Conservation (phyloP, 2,797 vertebrate species). For the Sebastes taczanowskii region DNA sequence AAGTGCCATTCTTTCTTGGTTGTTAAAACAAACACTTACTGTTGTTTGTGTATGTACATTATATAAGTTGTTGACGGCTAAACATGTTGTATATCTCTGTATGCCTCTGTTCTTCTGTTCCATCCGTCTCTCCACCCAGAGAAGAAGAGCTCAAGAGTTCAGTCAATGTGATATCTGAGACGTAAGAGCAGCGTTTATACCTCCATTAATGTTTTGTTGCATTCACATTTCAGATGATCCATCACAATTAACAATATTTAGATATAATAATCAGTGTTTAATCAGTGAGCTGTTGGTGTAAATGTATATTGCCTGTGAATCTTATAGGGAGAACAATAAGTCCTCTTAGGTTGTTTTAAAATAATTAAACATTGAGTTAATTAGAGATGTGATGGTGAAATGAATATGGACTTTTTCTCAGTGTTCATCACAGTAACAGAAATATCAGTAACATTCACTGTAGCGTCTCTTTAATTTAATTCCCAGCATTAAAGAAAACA, state of each 20-base stretch:
- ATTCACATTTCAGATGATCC: neutral
- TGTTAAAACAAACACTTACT: no score
- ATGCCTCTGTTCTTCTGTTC: conserved; percentile 10
- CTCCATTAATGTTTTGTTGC: neutral
- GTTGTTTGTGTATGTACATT: neutral
- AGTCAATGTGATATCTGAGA: conserved; percentile 73
- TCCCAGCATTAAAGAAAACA: conserved; percentile 82
- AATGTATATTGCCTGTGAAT: neutral
- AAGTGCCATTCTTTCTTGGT: neutral
- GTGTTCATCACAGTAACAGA: neutral
- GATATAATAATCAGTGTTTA: neutral
- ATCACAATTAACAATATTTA: neutral
- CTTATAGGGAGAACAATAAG: neutral
- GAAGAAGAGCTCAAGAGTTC: conserved; percentile 76
- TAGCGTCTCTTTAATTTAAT: conserved; percentile 20
- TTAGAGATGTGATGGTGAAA: neutral
- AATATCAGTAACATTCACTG: neutral
- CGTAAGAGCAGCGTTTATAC: conserved; percentile 70
- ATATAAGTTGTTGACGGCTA: neutral
- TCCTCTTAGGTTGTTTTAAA: neutral
- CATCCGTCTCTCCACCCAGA: conserved; percentile 61
- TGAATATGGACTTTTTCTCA: neutral
- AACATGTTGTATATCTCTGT: neutral
- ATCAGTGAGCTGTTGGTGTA: neutral
- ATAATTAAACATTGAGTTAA: neutral